Base-by-base conservation (phyloP, 2,113 vertebrate genomes). In the Takifugu flavidus region DNA sequence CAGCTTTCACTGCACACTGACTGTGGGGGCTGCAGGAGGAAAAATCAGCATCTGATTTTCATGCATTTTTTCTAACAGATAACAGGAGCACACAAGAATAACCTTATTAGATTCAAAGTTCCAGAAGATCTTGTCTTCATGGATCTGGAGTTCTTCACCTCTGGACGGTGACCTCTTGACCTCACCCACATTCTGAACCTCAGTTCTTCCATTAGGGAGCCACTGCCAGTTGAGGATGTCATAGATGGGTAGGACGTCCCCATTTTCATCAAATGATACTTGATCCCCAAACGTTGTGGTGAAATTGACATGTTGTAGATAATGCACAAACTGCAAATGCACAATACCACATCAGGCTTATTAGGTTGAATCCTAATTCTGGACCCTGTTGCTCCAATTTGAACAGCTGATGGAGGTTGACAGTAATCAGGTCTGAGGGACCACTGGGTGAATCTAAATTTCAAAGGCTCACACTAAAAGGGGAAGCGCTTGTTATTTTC, bases 1-100 rank as follows among this genome's bases (percentile, higher is more conserved):
- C 92, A 92, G 26, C 78, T 75, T 8, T 90, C 72, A 29, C 88
- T 90, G 56, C 90, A 91, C 20, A 74, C 65, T 63, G 72, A 74
- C 31, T 0, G 31, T 0, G 65, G 72, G 29, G 54, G 43, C 72
- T 74, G 3, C 13, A 20, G 15, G 4, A 1, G 29, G 15, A 31
- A 11, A 46, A 6, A 43, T 12, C 42, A 12, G 12, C 5, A 43
- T 6, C 42, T 43, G 42, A 43, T 43, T 6, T 43, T 43, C 12
- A 6, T 43, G 6, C 42, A 43, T 43, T 20, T 20, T 20, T 20
- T 20, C 20, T 20, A 20, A 20, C 20, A 20, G 20, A 20, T 20
- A 20, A 20, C 20, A 20, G 20, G 20, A 20, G 42, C 4, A 51
- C 15, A 0, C 1, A 13, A 31, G 31, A 53, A n/a, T 63, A 49